phyloP scores from a whole-genome alignment of 2,113 vertebrate genomes.

The Gobio gobio region DNA sequence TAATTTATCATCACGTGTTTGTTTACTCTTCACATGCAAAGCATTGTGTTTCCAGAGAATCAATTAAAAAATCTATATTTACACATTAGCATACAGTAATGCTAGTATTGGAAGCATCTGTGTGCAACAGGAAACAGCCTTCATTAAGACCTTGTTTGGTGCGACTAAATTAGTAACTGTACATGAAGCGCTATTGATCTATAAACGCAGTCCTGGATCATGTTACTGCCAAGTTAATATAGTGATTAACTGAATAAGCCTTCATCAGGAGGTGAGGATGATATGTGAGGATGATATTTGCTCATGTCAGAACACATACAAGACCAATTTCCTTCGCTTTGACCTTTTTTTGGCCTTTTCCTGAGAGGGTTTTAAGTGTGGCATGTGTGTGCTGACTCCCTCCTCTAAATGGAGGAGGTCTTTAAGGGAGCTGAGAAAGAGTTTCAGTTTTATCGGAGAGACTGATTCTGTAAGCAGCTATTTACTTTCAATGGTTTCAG shows the following conservation, averaged over 20 bases:
- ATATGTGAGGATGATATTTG: conserved; percentile 54
- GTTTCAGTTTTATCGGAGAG: neutral
- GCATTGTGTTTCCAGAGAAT: neutral
- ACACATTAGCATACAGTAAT: conserved; percentile 45
- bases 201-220: neutral
- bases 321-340: conserved; percentile 57
- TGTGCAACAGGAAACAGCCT: neutral
- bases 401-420: conserved; percentile 30
- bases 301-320: conserved; percentile 43
- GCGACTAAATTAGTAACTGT: neutral
- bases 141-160: neutral
- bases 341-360: conserved; percentile 11
- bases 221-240: conserved; percentile 30
- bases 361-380: neutral
- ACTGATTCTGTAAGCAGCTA: neutral
- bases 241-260: conserved; percentile 41
- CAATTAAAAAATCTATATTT: conserved; percentile 39
- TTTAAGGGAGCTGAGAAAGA: neutral
- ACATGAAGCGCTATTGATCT: neutral
- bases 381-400: conserved; percentile 11
- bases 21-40: neutral
- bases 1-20: neutral
- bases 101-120: neutral
- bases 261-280: conserved; percentile 52
- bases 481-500: neutral